Conservation (phyloP, 2,888 invertebrate genomes). For the Synergus laeviventris region DNA sequence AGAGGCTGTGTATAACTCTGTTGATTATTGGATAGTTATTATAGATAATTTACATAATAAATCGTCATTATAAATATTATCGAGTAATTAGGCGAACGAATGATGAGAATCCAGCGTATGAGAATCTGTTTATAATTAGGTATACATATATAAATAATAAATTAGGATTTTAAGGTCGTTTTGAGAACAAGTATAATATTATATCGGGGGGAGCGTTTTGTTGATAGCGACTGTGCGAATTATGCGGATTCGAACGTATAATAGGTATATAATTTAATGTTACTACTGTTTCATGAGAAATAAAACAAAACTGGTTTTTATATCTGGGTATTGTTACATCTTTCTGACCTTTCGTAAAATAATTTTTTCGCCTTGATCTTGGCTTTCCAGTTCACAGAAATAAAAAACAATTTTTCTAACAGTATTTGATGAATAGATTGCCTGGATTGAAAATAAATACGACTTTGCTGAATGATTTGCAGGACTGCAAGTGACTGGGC, state of each 20-base stretch:
- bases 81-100: slow-evolving; percentile 42
- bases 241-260: slow-evolving; percentile 46
- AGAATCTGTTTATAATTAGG: slow-evolving; percentile 38
- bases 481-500: not conserved
- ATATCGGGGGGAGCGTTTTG: slow-evolving; percentile 44
- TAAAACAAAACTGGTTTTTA: slow-evolving; percentile 63
- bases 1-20: slow-evolving; percentile 55
- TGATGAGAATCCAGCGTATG: slow-evolving; percentile 37
- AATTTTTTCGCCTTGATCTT: too few relatives aligned
- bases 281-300: slow-evolving; percentile 61
- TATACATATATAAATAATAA: slow-evolving; percentile 39
- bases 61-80: slow-evolving; percentile 34
- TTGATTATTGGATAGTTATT: slow-evolving; percentile 64
- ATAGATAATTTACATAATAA: slow-evolving; percentile 14
- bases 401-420: not conserved
- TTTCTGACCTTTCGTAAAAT: too few relatives aligned
- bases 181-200: slow-evolving; percentile 13
- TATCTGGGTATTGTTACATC: slow-evolving; percentile 39
- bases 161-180: slow-evolving; percentile 38
- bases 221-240: slow-evolving; percentile 47
- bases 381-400: too few relatives aligned
- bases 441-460: not conserved
- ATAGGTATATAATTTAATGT: slow-evolving; percentile 60
- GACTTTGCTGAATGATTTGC: not conserved
- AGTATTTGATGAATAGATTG: not conserved